Percentiles rank a stretch among this genome's conserved stretches.
Conservation (phyloP, 92 coral and sea anemone genomes). For the Zoanthus sociatus region DNA sequence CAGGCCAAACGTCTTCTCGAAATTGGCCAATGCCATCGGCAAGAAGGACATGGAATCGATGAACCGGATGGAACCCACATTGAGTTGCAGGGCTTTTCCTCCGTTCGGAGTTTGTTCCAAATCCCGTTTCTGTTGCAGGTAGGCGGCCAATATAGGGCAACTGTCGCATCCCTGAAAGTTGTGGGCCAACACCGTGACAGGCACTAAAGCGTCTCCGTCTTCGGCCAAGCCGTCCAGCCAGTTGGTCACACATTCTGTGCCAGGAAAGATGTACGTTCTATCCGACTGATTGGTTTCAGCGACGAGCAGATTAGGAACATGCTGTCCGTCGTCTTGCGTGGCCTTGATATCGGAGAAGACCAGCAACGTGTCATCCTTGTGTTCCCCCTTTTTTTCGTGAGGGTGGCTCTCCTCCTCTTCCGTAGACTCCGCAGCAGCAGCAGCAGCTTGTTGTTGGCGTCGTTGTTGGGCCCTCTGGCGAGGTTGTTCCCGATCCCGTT, state of each 20-base stretch:
- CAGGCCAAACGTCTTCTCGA: conserved; percentile 45
- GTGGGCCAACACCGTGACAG: conserved; percentile 38
- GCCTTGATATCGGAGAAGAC: conserved; percentile 1
- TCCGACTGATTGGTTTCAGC: not conserved
- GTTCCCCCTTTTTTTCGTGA: too few species aligned
- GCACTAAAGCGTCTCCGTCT: not conserved
- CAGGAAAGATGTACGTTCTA: not conserved
- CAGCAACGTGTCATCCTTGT: not conserved
- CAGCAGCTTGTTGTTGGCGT: not conserved
- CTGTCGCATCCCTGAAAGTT: conserved; percentile 38
- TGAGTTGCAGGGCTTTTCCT: conserved; percentile 30
- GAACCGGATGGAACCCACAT: conserved; percentile 31
- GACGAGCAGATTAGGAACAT: not conserved
- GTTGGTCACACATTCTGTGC: not conserved
- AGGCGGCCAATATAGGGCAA: conserved; percentile 29
- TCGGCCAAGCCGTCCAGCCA: conserved; percentile 22
- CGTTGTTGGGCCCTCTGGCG: too few species aligned
- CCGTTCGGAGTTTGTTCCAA: conserved; percentile 40
- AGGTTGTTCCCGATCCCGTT: too few species aligned
- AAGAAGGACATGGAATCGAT: not conserved
- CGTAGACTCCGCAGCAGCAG: not conserved
- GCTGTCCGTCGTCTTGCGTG: conserved; percentile 3
- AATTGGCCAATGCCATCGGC: conserved; percentile 7
- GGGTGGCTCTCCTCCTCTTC: not conserved
- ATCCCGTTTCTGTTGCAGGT: conserved; percentile 14